A percentile compares a stretch with the other conserved stretches of the same genome.
phyloP scores from a whole-genome alignment of 2,888 invertebrate species.

The Baronia brevicornis region DNA sequence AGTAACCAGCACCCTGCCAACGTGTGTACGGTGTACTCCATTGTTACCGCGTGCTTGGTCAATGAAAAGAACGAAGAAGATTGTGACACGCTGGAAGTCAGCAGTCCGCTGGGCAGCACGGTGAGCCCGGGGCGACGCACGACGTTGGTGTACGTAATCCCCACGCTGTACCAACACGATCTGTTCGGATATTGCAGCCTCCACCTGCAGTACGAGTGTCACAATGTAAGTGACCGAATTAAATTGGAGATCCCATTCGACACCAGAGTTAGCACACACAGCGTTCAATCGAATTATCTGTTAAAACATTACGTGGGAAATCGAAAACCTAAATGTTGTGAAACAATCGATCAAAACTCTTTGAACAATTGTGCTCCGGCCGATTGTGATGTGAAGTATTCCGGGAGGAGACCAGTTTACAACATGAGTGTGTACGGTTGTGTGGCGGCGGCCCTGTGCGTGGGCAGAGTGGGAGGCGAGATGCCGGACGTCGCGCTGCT shows the following conservation, averaged over 20 bases:
- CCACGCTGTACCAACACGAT: constrained; percentile 42
- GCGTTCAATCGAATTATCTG: constrained; percentile 16
- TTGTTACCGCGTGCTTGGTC: constrained; percentile 36
- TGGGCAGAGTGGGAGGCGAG: constrained; percentile 27
- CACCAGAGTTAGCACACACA: constrained; percentile 29
- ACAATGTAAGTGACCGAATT: constrained; percentile 20
- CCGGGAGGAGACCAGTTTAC: constrained; percentile 38
- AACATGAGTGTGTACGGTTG: constrained; percentile 37
- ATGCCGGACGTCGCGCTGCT: constrained; percentile 45
- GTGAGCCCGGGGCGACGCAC: constrained; percentile 36
- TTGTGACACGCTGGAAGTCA: constrained; percentile 32
- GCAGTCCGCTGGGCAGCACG: constrained; percentile 24
- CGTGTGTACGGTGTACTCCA: constrained; percentile 31
- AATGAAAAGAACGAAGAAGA: constrained; percentile 29
- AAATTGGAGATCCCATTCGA: constrained; percentile 39
- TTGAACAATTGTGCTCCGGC: constrained; percentile 41
- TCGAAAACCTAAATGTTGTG: constrained; percentile 29
- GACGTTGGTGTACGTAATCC: constrained; percentile 39
- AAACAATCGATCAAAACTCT: constrained; percentile 40
- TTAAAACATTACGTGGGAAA: constrained; percentile 26
- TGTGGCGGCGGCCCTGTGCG: constrained; percentile 37
- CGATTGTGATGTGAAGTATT: constrained; percentile 50
- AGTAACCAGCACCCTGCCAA: constrained; percentile 34
- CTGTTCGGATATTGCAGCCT: constrained; percentile 46
- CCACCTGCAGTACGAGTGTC: constrained; percentile 32